Evolutionary conservation across 2,113 vertebrate species (phyloP), one percentile per base, ranked within the genome.

Genomic region (Chaetodon trifascialis): DNA sequence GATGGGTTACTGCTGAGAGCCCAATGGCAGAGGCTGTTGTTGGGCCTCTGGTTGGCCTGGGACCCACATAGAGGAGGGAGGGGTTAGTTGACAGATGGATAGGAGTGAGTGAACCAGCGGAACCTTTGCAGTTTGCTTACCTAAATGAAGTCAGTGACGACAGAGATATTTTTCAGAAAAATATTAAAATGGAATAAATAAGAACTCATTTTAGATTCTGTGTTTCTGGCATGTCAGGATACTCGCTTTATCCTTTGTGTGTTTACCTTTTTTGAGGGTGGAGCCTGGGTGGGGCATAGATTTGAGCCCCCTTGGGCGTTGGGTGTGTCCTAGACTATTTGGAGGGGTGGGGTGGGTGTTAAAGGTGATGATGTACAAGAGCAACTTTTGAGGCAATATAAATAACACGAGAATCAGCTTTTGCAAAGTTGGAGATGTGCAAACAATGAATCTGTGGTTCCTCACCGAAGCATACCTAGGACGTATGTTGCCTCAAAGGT

Each of bases 1-100:
- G 94, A 93, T 95, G 94, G 95, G 95, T 91, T 95, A 95, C 96
- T 96, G 95, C 95, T 94, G 94, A 73, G 76, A 79, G 83, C 85
- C 88, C 86, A 54, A 62, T 49, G 83, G 83, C 94, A 94, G 94
- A 92, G 79, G 91, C 90, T 87, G 91, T 71, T 67, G 88, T 87
- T 87, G 78, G 83, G 93, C 92, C 74, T 82, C 72, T 62, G 82
- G 82, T 79, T 23, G 54, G 46, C 59, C 80, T 82, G 72, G 56
- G 82, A 69, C 73, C 84, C 79, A 67, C 81, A 78, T 89, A 92
- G 88, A 93, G 93, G 85, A 80, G 93, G 94, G 93, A 92, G 80
- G 80, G 76, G 71, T 76, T 64, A 64, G 83, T 52, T 74, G 62
- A 58, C 44, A 17, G 85, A 72, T 80, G 74, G 82, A 68, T 69